phyloP scores from a whole-genome alignment of 2,797 vertebrate species.

The Malurus leucopterus region DNA sequence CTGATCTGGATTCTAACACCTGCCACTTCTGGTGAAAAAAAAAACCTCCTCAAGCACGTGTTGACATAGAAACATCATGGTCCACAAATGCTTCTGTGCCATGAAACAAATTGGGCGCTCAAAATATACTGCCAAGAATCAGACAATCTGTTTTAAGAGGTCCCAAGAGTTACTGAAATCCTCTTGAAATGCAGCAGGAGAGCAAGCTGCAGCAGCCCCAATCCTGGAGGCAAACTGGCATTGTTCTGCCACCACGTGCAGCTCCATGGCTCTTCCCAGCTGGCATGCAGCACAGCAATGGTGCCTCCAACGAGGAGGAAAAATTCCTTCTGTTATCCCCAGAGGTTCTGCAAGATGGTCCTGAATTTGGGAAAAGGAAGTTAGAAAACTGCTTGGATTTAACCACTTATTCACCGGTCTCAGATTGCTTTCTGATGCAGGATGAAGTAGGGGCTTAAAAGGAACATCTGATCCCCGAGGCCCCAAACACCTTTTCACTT shows the following conservation, averaged over 20 bases:
- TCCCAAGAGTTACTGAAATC: conserved; percentile 36
- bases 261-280: neutral
- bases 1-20: conserved; percentile 45
- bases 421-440: neutral
- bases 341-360: neutral
- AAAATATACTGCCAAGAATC: conserved; percentile 41
- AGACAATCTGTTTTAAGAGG: conserved; percentile 51
- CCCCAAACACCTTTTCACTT: neutral
- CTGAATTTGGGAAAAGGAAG: neutral
- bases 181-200: conserved; percentile 39
- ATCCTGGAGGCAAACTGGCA: neutral
- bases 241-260: neutral
- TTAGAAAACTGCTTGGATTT: neutral
- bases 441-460: neutral
- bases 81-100: conserved; percentile 34
- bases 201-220: neutral
- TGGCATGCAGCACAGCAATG: neutral
- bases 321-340: neutral
- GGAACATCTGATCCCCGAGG: neutral
- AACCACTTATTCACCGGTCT: neutral
- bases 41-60: conserved; percentile 14
- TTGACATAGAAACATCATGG: conserved; percentile 59
- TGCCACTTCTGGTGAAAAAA: conserved; percentile 27
- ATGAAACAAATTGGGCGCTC: conserved; percentile 38
- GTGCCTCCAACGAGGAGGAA: neutral